Conservation (phyloP, 2,888 invertebrate genomes). For the Andrena haemorrhoa region DNA sequence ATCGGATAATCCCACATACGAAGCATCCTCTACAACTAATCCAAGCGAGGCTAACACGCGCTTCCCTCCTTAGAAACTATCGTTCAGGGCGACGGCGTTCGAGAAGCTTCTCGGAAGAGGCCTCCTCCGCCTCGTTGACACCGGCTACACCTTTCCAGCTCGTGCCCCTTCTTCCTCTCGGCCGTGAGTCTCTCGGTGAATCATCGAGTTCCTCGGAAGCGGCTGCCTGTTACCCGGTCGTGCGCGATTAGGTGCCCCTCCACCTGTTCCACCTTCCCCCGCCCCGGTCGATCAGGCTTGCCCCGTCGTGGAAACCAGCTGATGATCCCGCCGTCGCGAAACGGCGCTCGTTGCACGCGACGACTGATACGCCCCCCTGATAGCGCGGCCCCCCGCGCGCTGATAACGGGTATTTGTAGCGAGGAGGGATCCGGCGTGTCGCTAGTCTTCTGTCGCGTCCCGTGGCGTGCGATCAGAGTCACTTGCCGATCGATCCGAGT, state of each 20-base stretch:
- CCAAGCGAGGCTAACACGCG: background rate
- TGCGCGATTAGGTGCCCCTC: constrained; percentile 45
- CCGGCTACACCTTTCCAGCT: constrained; percentile 38
- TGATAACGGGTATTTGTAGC: constrained; percentile 62
- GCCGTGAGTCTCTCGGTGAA: constrained; percentile 45
- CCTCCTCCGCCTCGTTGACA: constrained; percentile 39
- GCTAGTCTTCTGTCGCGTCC: constrained; percentile 41
- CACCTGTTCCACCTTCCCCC: constrained; percentile 36
- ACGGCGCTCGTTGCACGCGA: constrained; percentile 55
- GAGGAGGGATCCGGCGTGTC: constrained; percentile 42
- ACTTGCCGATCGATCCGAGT: background rate
- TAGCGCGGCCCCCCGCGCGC: constrained; percentile 32
- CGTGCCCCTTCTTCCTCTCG: constrained; percentile 11
- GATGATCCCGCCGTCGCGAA: constrained; percentile 54
- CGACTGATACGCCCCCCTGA: constrained; percentile 43
- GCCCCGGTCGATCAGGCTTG: constrained; percentile 5
- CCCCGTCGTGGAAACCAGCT: constrained; percentile 46
- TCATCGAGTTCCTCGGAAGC: constrained; percentile 61
- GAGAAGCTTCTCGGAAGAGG: constrained; percentile 34
- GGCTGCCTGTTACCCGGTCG: constrained; percentile 31
- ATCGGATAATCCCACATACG: too few relatives aligned
- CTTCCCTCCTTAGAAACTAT: background rate
- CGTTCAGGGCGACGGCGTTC: constrained; percentile 23
- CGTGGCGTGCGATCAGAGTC: constrained; percentile 39
- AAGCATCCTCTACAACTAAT: too few relatives aligned